Percentiles rank a stretch among this genome's conserved stretches.
Conservation (phyloP, 92 coral and sea anemone genomes). For the Porites rus region DNA sequence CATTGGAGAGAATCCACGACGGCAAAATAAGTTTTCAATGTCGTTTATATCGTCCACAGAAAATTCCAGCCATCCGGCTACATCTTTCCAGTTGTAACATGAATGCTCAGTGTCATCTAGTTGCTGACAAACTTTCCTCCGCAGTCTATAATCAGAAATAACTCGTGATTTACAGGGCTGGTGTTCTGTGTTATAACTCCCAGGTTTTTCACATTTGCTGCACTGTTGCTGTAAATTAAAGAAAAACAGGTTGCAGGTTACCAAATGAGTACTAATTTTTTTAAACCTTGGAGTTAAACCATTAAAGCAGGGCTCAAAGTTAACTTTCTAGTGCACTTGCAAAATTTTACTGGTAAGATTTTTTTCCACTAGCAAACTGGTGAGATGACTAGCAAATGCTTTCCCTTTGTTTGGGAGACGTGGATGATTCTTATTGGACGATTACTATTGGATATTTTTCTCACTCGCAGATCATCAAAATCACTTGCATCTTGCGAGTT, state of each 20-base stretch:
- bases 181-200: not conserved
- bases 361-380: too few species aligned
- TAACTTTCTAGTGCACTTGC: too few species aligned
- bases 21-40: constrained; percentile 60
- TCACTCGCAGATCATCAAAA: too few species aligned
- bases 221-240: constrained; percentile 12
- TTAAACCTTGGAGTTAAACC: too few species aligned
- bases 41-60: constrained; percentile 67
- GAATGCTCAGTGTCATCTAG: constrained; percentile 68
- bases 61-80: constrained; percentile 83
- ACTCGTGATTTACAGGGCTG: not conserved
- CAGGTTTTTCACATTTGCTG: constrained; percentile 4
- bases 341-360: too few species aligned
- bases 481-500: too few species aligned
- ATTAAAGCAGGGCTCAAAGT: too few species aligned
- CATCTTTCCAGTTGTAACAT: constrained; percentile 79
- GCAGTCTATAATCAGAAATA: constrained; percentile 49
- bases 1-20: constrained; percentile 82
- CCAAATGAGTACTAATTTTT: too few species aligned
- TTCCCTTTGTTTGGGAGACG: too few species aligned
- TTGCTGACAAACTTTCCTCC: constrained; percentile 60
- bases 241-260: not conserved
- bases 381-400: too few species aligned
- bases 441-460: too few species aligned
- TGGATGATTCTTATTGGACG: too few species aligned